Evolutionary conservation across 1,140 invertebrate genomes (phyloP).

Genomic region (Tetramorium simillimum): DNA sequence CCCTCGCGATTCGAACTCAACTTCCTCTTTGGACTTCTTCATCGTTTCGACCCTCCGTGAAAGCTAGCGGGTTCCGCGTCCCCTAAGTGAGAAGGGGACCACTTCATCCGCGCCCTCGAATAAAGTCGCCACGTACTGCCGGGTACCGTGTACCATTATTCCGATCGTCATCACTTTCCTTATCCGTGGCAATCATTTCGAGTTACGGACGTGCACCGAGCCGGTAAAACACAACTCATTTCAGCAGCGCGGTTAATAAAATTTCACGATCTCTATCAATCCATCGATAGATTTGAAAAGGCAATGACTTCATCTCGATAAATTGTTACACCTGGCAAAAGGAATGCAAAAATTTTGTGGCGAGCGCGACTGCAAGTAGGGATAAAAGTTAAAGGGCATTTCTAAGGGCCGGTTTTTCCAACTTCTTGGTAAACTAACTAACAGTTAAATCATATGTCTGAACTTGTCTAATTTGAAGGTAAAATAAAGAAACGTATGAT

Average conservation of each 20-base stretch:
- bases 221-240: neutral
- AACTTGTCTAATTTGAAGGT: too few species aligned
- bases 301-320: too few species aligned
- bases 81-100: slow-evolving; percentile 38
- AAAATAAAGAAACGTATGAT: too few species aligned
- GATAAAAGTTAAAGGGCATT: neutral
- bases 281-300: neutral
- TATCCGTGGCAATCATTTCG: slow-evolving; percentile 42
- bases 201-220: neutral
- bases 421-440: too few species aligned
- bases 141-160: slow-evolving; percentile 42
- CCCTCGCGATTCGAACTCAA: slow-evolving; percentile 46
- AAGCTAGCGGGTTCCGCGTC: slow-evolving; percentile 58
- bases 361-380: neutral
- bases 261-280: neutral
- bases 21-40: slow-evolving; percentile 45
- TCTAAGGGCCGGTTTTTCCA: neutral
- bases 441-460: too few species aligned
- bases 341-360: neutral
- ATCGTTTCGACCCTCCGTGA: slow-evolving; percentile 58
- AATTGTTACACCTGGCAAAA: neutral
- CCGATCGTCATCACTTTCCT: slow-evolving; percentile 58
- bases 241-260: neutral
- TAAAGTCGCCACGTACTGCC: slow-evolving; percentile 28
- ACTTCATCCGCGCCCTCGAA: slow-evolving; percentile 60